Evolutionary conservation across 2,888 invertebrate genomes (phyloP).

Genomic region (Machimus rusticus): DNA sequence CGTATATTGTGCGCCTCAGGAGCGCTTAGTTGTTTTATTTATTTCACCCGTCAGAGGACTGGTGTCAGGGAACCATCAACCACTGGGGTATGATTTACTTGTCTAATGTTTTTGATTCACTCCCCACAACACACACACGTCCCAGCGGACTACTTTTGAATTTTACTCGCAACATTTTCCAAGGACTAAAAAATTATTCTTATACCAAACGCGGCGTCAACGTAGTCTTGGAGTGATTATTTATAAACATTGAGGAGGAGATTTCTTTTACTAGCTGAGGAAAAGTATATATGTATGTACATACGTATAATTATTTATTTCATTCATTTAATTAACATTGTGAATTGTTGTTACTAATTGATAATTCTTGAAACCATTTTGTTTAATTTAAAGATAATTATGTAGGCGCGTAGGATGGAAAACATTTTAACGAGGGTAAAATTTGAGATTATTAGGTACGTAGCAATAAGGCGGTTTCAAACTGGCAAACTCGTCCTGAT

Average conservation of each 20-base stretch:
- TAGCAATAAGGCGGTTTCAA: too few species aligned
- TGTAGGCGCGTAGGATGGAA: too few species aligned
- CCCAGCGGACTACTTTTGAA: background rate
- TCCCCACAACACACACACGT: background rate
- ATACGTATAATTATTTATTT: background rate
- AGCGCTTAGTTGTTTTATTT: slow-evolving; percentile 9
- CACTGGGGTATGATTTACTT: background rate
- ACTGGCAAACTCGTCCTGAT: too few species aligned
- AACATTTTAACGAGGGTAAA: too few species aligned
- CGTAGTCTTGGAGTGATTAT: background rate
- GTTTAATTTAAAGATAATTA: too few species aligned
- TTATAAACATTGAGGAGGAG: background rate
- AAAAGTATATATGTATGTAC: too few species aligned
- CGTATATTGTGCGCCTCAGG: background rate
- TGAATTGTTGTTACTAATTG: too few species aligned
- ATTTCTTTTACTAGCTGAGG: background rate
- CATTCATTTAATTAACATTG: background rate
- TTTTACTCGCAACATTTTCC: background rate
- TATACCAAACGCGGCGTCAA: background rate
- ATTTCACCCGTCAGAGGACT: background rate
- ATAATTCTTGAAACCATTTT: too few species aligned
- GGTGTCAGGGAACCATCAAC: background rate
- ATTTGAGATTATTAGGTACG: too few species aligned
- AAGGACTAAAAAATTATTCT: background rate
- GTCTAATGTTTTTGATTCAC: background rate